phyloP scores from a whole-genome alignment of 1,140 invertebrate species.

The Neotoxoptera formosana region DNA sequence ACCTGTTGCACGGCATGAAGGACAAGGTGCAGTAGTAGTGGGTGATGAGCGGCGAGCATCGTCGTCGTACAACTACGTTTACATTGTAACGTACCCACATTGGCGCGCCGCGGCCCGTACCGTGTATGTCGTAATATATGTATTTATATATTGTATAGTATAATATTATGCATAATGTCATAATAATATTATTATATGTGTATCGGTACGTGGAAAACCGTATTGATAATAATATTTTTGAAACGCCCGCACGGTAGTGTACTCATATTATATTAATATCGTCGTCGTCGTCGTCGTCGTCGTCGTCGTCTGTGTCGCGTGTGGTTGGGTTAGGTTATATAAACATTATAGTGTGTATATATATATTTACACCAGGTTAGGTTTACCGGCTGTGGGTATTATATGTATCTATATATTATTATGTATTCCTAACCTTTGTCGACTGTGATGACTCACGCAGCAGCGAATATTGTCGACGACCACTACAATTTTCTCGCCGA shows the following conservation, averaged over 20 bases:
- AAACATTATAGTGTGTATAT: too few species aligned
- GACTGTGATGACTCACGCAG: constrained; percentile 21
- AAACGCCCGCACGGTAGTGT: background rate
- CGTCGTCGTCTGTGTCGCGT: background rate
- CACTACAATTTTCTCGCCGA: background rate
- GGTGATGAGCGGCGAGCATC: background rate
- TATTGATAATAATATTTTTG: background rate
- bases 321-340: background rate
- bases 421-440: background rate
- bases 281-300: background rate
- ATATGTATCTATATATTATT: background rate
- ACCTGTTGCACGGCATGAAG: constrained; percentile 62
- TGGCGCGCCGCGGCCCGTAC: background rate
- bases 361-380: background rate
- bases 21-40: constrained; percentile 54
- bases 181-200: background rate
- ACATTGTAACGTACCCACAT: background rate
- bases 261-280: background rate
- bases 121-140: background rate
- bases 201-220: background rate
- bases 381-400: background rate
- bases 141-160: background rate
- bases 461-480: background rate
- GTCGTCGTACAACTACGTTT: background rate
- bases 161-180: background rate